A percentile compares a stretch with the other conserved stretches of the same genome.
phyloP scores from a whole-genome alignment of 1,140 invertebrate genomes.

The Solen grandis region DNA sequence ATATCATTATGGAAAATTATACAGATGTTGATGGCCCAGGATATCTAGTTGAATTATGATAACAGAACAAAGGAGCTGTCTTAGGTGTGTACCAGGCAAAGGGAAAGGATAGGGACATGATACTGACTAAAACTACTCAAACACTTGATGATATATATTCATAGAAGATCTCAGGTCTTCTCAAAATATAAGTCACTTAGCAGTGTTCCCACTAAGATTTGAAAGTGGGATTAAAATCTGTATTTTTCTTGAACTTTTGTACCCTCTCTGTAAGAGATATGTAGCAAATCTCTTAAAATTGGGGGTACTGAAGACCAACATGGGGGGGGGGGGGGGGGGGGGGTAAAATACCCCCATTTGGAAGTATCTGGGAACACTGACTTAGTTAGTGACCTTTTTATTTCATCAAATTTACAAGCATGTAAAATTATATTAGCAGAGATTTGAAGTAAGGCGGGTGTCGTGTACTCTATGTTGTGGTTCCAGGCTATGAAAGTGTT shows the following conservation, averaged over 20 bases:
- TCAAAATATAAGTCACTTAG: slow-evolving; percentile 28
- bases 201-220: too few relatives aligned
- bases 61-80: slow-evolving; percentile 38
- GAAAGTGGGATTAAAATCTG: too few relatives aligned
- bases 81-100: slow-evolving; percentile 35
- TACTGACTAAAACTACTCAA: slow-evolving; percentile 10
- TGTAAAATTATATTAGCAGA: not conserved
- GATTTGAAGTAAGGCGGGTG: slow-evolving; percentile 85
- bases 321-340: not conserved
- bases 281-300: too few relatives aligned
- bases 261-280: too few relatives aligned
- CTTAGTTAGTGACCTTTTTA: not conserved
- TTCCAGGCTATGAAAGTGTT: slow-evolving; percentile 84
- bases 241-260: too few relatives aligned
- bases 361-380: too few relatives aligned
- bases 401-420: not conserved
- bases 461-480: slow-evolving; percentile 85
- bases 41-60: too few relatives aligned
- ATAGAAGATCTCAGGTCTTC: slow-evolving; percentile 3
- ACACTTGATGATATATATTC: not conserved
- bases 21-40: too few relatives aligned
- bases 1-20: too few relatives aligned
- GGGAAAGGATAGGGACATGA: slow-evolving; percentile 13
- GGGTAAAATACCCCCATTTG: not conserved
- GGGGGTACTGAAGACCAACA: not conserved